phyloP scores from a whole-genome alignment of 2,113 vertebrate species.

The Bos taurus region ARS-UCD2.0 NC_037345.1:24087001-24087500 shows the following conservation, averaged over 20 bases:
- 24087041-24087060: too few relatives aligned
- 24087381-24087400: background rate
- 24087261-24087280: background rate
- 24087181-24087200: background rate
- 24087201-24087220: background rate
- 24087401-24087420: background rate
- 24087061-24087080: background rate
- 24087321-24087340: background rate
- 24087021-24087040: too few relatives aligned
- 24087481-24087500: background rate
- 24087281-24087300: background rate
- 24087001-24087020: too few relatives aligned
- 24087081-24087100: background rate
- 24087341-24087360: background rate
- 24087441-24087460: background rate
- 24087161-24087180: background rate
- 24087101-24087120: background rate
- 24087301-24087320: background rate
- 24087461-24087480: background rate
- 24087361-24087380: background rate
- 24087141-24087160: background rate
- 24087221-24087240: background rate
- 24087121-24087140: background rate
- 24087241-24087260: background rate
- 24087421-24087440: background rate